Evolutionary conservation across 2,113 vertebrate species (phyloP).

Genomic region (Calypte anna): DNA sequence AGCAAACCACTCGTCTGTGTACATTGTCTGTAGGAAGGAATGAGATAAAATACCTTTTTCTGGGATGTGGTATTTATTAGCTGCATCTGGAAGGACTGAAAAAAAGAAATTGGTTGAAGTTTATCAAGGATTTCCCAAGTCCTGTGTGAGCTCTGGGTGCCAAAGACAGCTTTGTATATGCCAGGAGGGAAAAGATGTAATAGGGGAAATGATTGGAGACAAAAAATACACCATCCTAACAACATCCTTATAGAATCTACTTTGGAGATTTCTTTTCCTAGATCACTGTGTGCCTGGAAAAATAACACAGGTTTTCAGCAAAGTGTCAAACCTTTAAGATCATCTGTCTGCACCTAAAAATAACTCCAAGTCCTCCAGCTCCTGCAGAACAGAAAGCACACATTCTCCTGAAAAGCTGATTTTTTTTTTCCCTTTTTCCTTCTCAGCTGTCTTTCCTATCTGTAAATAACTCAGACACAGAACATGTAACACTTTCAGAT

Average conservation of each 20-base stretch:
- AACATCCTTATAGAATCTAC: background rate
- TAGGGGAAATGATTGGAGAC: background rate
- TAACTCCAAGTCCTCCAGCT: background rate
- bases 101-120: background rate
- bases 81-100: background rate
- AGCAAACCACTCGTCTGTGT: background rate
- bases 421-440: background rate
- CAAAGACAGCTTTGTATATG: background rate
- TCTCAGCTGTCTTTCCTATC: background rate
- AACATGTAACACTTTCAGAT: background rate
- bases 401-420: background rate
- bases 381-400: background rate
- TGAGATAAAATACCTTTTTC: conserved; percentile 13
- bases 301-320: background rate
- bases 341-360: background rate
- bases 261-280: background rate
- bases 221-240: background rate
- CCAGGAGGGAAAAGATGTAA: background rate
- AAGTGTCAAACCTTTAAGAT: background rate
- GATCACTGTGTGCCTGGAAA: fast-evolving
- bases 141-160: background rate
- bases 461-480: background rate
- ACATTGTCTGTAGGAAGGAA: background rate
- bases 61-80: background rate
- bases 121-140: background rate